Conservation (phyloP, 2,888 invertebrate species). For the Drosophila nigritarsus region DNA sequence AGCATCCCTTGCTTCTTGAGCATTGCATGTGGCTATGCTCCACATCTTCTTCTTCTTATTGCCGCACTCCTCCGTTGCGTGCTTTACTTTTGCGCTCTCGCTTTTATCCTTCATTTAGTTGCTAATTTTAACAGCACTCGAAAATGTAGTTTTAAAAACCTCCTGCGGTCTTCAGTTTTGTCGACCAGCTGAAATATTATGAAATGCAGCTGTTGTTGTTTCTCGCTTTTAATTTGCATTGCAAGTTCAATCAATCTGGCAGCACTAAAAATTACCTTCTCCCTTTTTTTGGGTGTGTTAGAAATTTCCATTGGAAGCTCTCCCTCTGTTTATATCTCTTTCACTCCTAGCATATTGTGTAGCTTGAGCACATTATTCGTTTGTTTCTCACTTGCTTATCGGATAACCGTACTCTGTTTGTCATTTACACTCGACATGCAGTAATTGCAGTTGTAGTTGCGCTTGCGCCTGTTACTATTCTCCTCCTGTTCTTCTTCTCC, state of each 20-base stretch:
- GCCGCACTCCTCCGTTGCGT: constrained; percentile 47
- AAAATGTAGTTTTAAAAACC: constrained; percentile 73
- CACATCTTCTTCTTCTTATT: constrained; percentile 22
- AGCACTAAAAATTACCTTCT: constrained; percentile 3
- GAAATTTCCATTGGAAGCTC: constrained; percentile 18
- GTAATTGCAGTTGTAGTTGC: constrained; percentile 49
- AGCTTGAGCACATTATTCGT: constrained; percentile 3
- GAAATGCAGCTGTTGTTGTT: constrained; percentile 52
- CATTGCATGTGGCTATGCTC: constrained; percentile 57
- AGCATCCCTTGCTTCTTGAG: constrained; percentile 47
- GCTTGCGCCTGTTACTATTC: constrained; percentile 22
- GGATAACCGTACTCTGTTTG: constrained; percentile 60
- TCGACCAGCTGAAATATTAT: constrained; percentile 64
- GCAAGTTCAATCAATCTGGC: constrained; percentile 11
- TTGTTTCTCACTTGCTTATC: constrained; percentile 47
- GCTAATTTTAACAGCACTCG: constrained; percentile 75
- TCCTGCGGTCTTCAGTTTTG: constrained; percentile 76
- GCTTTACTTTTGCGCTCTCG: constrained; percentile 44
- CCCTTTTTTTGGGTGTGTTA: constrained; percentile 6
- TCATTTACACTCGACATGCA: constrained; percentile 33
- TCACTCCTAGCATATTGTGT: background rate
- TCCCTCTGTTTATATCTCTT: background rate
- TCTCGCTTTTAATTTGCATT: background rate
- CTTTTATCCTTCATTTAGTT: constrained; percentile 51
- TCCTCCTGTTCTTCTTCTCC: background rate